Base-by-base conservation (phyloP, 2,888 invertebrate species). In the Dolichopus griseipennis region DNA sequence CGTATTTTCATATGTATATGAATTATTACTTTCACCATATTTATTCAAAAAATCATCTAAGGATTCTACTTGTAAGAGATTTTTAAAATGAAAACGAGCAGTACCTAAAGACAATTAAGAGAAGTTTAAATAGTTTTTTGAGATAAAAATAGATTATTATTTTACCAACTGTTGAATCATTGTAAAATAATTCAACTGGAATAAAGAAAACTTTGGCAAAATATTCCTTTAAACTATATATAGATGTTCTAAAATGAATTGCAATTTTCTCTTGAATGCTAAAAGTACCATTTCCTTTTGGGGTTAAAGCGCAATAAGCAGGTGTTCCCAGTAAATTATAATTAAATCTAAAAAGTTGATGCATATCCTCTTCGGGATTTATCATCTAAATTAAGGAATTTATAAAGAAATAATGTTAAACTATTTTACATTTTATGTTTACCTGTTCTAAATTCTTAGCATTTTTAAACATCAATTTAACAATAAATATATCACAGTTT, bases 221-320 rank as follows among this genome's bases (percentile, higher is more conserved):
- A 72, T 84, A 85, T 33, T 80, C 75, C 18, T 77, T 77, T 27
- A 85, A 74, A 43, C 80, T 77, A 27, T 72, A 71, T 12, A 83
- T 71, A 0, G 84, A 83, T 12, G 83, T 82, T 73, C 83, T 80
- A 70, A 85, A 82, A 66, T 80, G 79, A 37, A 85, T 73, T 2
- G 81, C 77, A 8, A 84, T 77, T 72, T 83, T 83, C 69, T 85
- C 83, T 73, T 83, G 80, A 0, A 84, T 75, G 0, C 72, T 68
- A 71, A 79, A 79, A 18, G 73, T 72, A 64, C 79, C 79, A 18
- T 77, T 74, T 2, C 73, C 73, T 66, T 77, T 79, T n/a, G 75
- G 68, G 43, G 73, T 71, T 9, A 80, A 69, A 8, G 75, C 74
- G 22, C 77, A 73, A 66, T 77, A 73, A 5, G 79, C 75, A 1